phyloP scores from a whole-genome alignment of 2,888 invertebrate genomes.

The Ceriagrion tenellum region DNA sequence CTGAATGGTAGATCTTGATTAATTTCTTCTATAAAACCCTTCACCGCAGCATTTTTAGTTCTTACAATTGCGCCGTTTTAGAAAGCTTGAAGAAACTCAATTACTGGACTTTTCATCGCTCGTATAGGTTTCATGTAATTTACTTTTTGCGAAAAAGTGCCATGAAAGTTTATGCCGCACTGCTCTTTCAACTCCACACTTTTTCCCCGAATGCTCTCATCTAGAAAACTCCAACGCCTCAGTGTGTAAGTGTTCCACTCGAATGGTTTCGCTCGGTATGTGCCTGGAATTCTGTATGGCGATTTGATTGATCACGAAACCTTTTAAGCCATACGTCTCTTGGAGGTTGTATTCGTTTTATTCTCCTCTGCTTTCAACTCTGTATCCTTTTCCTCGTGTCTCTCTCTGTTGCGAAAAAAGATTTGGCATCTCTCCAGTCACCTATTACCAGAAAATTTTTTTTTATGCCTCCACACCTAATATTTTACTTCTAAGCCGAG shows the following conservation, averaged over 20 bases:
- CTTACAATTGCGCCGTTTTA: too few species aligned
- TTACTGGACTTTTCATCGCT: too few species aligned
- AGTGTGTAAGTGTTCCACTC: background rate
- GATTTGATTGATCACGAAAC: conserved; percentile 40
- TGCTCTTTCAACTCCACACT: background rate
- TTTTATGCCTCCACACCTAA: background rate
- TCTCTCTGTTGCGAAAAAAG: background rate
- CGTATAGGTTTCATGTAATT: too few species aligned
- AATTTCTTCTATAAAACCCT: too few species aligned
- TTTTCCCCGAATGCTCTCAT: background rate
- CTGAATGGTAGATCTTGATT: too few species aligned
- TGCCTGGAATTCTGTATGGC: background rate
- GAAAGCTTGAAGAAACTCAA: too few species aligned
- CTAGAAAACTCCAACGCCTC: background rate
- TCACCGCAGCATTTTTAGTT: too few species aligned
- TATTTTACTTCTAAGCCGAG: background rate
- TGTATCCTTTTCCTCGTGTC: background rate
- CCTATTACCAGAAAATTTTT: background rate
- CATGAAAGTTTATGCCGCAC: background rate
- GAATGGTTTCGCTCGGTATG: background rate
- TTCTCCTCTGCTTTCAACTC: background rate
- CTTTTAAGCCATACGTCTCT: background rate
- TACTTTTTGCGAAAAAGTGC: too few species aligned
- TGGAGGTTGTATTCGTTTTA: background rate
- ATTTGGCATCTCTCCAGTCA: background rate